phyloP scores from a whole-genome alignment of 2,888 invertebrate species.

The Pristionchus exspectatus region DNA sequence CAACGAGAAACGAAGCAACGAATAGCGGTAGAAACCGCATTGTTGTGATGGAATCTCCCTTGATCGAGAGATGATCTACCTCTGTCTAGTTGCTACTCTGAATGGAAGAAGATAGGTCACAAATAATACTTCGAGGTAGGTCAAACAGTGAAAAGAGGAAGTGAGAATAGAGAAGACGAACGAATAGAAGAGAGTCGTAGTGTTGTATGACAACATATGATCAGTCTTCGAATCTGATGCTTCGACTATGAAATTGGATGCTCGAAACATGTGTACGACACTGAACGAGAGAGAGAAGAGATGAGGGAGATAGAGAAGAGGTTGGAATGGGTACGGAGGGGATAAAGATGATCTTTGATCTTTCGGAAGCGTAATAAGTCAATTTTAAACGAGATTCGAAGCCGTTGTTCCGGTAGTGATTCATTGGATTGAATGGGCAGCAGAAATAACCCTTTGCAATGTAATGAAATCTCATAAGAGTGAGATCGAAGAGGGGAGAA shows the following conservation, averaged over 20 bases:
- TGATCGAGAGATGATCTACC: background rate
- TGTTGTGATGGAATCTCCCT: background rate
- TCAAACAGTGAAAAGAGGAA: background rate
- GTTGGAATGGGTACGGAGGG: background rate
- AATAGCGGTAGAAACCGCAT: slow-evolving; percentile 45
- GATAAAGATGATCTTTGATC: background rate
- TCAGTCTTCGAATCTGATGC: slow-evolving; percentile 7
- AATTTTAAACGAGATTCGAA: background rate
- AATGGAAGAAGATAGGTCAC: background rate
- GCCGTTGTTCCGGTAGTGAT: background rate
- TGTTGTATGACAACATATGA: slow-evolving; percentile 47
- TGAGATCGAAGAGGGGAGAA: slow-evolving; percentile 20
- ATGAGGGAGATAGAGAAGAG: background rate
- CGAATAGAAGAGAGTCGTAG: background rate
- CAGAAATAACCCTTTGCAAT: background rate
- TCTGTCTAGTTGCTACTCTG: background rate
- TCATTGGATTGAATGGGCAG: slow-evolving; percentile 17
- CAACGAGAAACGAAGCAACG: background rate
- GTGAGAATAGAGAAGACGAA: background rate
- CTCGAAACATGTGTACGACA: slow-evolving; percentile 43
- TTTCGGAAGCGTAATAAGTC: background rate
- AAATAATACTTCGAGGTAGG: background rate
- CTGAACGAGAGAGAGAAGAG: slow-evolving; percentile 15
- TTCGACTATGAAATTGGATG: slow-evolving; percentile 23
- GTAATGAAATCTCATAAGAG: slow-evolving; percentile 43